Percentiles rank a stretch among this genome's conserved stretches.
phyloP scores from a whole-genome alignment of 1,140 invertebrate species.

The Dendroctonus ponderosae region DNA sequence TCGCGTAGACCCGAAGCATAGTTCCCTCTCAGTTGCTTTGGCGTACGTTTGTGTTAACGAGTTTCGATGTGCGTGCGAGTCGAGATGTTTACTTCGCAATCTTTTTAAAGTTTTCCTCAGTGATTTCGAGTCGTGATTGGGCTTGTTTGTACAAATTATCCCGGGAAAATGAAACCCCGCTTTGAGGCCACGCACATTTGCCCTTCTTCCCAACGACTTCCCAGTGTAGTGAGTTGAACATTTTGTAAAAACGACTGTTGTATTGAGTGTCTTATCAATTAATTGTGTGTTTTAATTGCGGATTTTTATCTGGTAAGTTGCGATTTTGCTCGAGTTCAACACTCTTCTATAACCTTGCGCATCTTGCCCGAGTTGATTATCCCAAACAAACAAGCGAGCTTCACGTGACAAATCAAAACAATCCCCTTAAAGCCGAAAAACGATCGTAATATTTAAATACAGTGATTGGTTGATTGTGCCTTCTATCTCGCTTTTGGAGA shows the following conservation, averaged over 20 bases:
- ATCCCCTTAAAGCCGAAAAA: no score
- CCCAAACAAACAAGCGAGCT: no score
- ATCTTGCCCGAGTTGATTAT: no score
- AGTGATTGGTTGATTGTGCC: no score
- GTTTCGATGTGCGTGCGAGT: neutral
- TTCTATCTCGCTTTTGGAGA: no score
- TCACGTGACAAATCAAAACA: no score
- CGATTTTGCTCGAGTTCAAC: no score
- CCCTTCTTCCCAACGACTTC: neutral
- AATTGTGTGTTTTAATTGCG: no score
- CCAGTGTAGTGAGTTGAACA: neutral
- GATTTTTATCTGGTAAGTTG: no score
- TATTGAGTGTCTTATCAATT: neutral
- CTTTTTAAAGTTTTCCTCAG: neutral
- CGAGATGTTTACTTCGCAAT: slow-evolving; percentile 2
- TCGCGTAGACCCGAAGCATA: no score
- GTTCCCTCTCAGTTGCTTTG: neutral
- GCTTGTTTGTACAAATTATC: neutral
- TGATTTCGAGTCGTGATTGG: neutral
- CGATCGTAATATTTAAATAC: no score
- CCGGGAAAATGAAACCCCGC: neutral
- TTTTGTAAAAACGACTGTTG: neutral
- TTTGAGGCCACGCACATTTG: neutral
- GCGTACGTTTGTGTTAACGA: neutral
- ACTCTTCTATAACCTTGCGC: no score